Evolutionary conservation across 92 coral and sea anemone species (phyloP).

Genomic region (Epizoanthus ramosus): DNA sequence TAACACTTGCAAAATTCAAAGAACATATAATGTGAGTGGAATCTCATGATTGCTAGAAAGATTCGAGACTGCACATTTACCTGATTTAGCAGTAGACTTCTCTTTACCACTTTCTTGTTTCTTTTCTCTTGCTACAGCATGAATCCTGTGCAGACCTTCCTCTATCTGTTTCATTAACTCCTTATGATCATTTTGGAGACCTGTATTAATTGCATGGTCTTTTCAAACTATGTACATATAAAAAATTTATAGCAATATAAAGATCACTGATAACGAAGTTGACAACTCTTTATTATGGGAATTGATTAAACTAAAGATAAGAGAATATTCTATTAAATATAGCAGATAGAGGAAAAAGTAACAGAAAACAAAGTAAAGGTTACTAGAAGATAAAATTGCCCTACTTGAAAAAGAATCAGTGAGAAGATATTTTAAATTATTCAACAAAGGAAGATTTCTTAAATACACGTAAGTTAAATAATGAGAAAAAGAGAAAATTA

Average conservation of each 20-base stretch:
- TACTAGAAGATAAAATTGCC: no score
- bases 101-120: conserved; percentile 51
- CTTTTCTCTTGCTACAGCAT: conserved; percentile 80
- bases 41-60: background rate
- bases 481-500: background rate
- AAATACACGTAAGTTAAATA: background rate
- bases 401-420: no score
- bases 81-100: conserved; percentile 34
- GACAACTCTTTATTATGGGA: no score
- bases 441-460: background rate
- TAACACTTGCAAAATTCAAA: no score
- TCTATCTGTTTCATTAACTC: conserved; percentile 92
- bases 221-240: background rate
- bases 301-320: no score
- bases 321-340: no score
- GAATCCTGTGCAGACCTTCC: conserved; percentile 85
- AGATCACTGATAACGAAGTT: background rate
- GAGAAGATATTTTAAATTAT: no score
- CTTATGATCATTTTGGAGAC: conserved; percentile 97
- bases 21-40: no score
- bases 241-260: background rate
- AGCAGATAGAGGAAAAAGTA: no score
- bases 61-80: background rate
- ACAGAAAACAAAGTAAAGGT: no score
- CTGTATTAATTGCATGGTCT: conserved; percentile 41